Conservation (phyloP, 2,113 vertebrate species). For the Marcusenius ussheri region DNA sequence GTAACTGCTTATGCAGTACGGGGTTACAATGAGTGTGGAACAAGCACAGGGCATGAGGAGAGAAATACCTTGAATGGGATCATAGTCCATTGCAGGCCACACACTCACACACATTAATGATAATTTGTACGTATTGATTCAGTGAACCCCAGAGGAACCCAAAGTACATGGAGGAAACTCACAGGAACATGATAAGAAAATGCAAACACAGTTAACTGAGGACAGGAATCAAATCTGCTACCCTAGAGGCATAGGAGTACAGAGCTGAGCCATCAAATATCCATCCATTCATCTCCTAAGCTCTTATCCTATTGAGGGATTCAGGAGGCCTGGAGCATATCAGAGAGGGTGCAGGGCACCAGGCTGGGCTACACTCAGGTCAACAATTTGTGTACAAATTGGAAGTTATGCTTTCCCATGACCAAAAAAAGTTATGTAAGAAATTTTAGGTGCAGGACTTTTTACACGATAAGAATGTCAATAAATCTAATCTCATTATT, state of each 20-base stretch:
- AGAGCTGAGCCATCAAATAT: not conserved
- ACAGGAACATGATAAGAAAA: not conserved
- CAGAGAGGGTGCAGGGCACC: not conserved
- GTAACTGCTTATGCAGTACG: not conserved
- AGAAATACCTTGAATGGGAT: not conserved
- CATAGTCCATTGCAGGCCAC: not conserved
- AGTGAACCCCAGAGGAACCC: not conserved
- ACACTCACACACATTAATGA: not conserved
- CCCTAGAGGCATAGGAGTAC: not conserved
- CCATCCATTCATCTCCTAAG: not conserved
- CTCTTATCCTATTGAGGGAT: not conserved
- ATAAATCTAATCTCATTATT: not conserved
- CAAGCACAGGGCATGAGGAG: not conserved
- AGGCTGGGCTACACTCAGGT: not conserved
- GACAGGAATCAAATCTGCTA: not conserved
- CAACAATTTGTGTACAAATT: not conserved
- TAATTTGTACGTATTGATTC: not conserved
- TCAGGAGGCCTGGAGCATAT: not conserved
- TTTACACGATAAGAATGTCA: not conserved
- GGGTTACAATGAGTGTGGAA: not conserved
- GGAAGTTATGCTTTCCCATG: not conserved
- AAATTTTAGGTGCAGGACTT: not conserved
- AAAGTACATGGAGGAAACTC: not conserved
- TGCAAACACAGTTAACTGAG: not conserved
- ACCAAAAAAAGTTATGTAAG: not conserved